Evolutionary conservation across 2,797 vertebrate species (phyloP), one percentile per base, ranked within the genome.

Genomic region (Tiaroga cobitis): DNA sequence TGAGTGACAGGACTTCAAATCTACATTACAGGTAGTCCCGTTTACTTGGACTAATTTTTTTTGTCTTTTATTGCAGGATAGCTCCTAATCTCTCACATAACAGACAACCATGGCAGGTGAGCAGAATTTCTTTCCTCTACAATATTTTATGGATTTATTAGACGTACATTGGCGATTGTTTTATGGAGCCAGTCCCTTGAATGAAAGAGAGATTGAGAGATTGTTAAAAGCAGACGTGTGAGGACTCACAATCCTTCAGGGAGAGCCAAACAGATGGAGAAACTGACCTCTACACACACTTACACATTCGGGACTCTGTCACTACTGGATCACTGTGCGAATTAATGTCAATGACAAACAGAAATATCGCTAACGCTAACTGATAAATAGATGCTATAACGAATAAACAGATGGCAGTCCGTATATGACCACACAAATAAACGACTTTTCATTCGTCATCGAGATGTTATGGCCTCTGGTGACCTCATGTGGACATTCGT

Each of bases 31-130:
- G 8, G 6, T 8, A 54, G 19, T 74, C 8, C 29, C 11, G 29
- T 54, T 8, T 56, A 37, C 32, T 41, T 24, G 51, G 46, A 54
- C 9, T 80, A 24, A 67, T 59, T 4, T 69, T 69, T 37, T 70
- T 26, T 41, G 79, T 92, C 68, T 91, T 10, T 90, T 21, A 88
- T 92, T 85, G 6, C 86, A 94, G 82, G 77, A 91, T 63, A n/a
- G n/a, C n/a, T n/a, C n/a, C n/a, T n/a, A 85, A 87, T 85, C 85
- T 80, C 63, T 88, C 87, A 83, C 83, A 83, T 87, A 90, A 91
- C 78, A 29, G 84, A 88, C 84, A 90, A 93, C 61, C 91, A 96
- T 96, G 95, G 94, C 95, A 96, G 95, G 95, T 95, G 94, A 89
- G 63, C 63, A 65, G 67, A 83, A 75, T 77, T 72, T 75, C 7